phyloP scores from a whole-genome alignment of 2,113 vertebrate genomes.

The Genyomyrus donnyi region DNA sequence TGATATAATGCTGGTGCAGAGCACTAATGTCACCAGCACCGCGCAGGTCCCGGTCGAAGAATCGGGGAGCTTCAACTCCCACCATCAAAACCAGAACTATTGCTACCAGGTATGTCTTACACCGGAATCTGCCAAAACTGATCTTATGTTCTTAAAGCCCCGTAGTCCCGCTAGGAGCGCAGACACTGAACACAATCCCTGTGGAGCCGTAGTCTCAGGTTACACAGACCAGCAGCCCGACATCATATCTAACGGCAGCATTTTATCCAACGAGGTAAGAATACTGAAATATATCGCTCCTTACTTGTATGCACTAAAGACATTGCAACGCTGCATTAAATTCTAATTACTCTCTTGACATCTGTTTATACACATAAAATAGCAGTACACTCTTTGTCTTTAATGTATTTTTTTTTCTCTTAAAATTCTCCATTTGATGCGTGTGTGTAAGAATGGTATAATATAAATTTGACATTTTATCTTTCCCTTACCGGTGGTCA shows the following conservation, averaged over 20 bases:
- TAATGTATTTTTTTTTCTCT: neutral
- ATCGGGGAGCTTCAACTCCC: slow-evolving; percentile 79
- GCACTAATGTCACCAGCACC: slow-evolving; percentile 62
- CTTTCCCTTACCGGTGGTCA: neutral
- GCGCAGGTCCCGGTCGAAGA: slow-evolving; percentile 78
- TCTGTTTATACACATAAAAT: neutral
- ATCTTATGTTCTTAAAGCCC: slow-evolving; percentile 96
- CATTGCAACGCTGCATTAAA: neutral
- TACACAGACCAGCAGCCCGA: slow-evolving; percentile 93
- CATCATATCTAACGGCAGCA: slow-evolving; percentile 94
- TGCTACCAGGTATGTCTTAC: slow-evolving; percentile 98
- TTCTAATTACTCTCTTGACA: neutral
- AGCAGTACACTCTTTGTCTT: neutral
- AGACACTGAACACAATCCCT: slow-evolving; percentile 85
- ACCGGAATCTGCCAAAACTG: slow-evolving; percentile 95
- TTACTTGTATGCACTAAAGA: neutral
- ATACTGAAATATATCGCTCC: slow-evolving; percentile 22
- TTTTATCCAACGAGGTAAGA: slow-evolving; percentile 91
- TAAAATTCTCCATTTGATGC: neutral
- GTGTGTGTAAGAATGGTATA: neutral
- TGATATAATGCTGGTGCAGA: slow-evolving; percentile 95
- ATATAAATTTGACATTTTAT: neutral
- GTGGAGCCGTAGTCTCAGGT: slow-evolving; percentile 81
- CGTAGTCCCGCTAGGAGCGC: slow-evolving; percentile 84
- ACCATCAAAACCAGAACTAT: slow-evolving; percentile 93